These are phyloP conservation scores for Hydriomena furcata DNA, from an alignment of 2,888 invertebrate species.

Conservation along the genomic window DNA sequence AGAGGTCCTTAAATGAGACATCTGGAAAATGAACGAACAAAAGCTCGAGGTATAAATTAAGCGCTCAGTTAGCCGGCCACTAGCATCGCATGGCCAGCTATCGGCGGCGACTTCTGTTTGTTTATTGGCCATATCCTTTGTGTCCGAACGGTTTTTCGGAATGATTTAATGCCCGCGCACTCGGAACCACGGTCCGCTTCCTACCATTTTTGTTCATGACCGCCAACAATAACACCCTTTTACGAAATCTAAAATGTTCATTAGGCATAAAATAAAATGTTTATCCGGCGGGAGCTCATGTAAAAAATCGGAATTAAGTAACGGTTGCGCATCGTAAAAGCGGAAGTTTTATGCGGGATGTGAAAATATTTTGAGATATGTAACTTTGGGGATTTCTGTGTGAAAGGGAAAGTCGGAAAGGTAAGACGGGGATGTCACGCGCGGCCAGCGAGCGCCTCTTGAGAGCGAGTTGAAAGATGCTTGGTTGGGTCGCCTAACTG, in stretches of 20 bases:
- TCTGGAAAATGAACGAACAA: conserved; percentile 51
- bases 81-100: conserved; percentile 48
- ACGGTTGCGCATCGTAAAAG: conserved; percentile 45
- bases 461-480: conserved; percentile 70
- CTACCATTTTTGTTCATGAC: conserved; percentile 59
- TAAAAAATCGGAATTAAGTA: conserved; percentile 41
- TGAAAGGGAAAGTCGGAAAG: conserved; percentile 49
- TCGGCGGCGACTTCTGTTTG: conserved; percentile 63
- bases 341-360: conserved; percentile 44
- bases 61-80: conserved; percentile 51
- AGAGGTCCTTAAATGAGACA: conserved; percentile 51
- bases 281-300: conserved; percentile 32
- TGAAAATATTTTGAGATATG: conserved; percentile 47
- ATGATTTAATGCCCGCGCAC: conserved; percentile 65
- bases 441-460: conserved; percentile 58
- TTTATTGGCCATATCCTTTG: conserved; percentile 76
- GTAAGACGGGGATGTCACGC: conserved; percentile 66
- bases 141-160: conserved; percentile 65
- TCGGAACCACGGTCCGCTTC: conserved; percentile 49
- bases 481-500: conserved; percentile 69
- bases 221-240: conserved; percentile 50
- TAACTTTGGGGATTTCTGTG: conserved; percentile 49
- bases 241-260: conserved; percentile 49
- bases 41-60: conserved; percentile 56
- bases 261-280: conserved; percentile 41